A percentile compares a stretch with the other conserved stretches of the same genome.
Conservation (phyloP, 2,888 invertebrate genomes). For the Epirrita christyi region DNA sequence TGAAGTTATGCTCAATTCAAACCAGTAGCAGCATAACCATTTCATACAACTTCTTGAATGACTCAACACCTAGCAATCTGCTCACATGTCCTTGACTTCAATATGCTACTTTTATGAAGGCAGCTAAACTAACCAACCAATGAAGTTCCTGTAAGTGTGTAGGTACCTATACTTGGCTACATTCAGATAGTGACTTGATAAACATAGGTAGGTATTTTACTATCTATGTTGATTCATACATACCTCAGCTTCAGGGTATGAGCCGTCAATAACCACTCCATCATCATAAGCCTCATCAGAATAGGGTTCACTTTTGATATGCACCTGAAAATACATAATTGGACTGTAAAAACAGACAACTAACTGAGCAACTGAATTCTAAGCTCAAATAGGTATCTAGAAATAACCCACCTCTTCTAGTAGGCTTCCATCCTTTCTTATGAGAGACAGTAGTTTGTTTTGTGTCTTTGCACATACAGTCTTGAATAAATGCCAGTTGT, state of each 20-base stretch:
- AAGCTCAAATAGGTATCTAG: constrained; percentile 64
- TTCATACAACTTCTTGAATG: constrained; percentile 42
- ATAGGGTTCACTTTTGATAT: constrained; percentile 84
- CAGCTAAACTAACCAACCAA: constrained; percentile 42
- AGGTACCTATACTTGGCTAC: constrained; percentile 18
- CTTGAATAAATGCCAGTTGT: constrained; percentile 88
- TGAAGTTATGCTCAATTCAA: constrained; percentile 16
- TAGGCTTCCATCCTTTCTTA: constrained; percentile 80
- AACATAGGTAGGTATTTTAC: constrained; percentile 24
- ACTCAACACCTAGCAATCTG: constrained; percentile 45
- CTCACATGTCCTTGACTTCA: constrained; percentile 72
- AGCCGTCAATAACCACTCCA: constrained; percentile 81
- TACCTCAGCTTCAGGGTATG: constrained; percentile 77
- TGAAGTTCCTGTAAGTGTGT: constrained; percentile 20
- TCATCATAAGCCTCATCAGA: constrained; percentile 83
- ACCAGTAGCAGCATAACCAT: constrained; percentile 30
- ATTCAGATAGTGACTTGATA: constrained; percentile 33
- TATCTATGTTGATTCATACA: constrained; percentile 48
- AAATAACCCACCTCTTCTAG: constrained; percentile 79
- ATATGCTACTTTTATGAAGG: constrained; percentile 42
- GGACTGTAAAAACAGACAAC: constrained; percentile 51
- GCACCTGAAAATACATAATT: constrained; percentile 76
- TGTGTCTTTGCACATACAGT: constrained; percentile 87
- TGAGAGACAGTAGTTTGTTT: constrained; percentile 86
- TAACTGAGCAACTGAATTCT: constrained; percentile 56